Conservation (phyloP, 2,113 vertebrate species). For the Spilogale gracilis region DNA sequence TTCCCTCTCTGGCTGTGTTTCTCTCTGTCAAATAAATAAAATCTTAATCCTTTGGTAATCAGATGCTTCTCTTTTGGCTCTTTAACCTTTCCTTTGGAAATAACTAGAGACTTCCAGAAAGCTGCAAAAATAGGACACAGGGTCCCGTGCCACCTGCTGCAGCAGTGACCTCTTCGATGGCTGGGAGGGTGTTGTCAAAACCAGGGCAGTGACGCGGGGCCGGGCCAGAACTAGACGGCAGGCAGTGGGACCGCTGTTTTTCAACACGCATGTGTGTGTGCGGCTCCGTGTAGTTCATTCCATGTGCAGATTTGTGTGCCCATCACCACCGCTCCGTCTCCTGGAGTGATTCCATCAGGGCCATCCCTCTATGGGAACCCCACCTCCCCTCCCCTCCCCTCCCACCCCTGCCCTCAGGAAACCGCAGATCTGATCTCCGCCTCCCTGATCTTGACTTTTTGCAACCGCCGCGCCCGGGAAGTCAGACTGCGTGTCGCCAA, state of each 20-base stretch:
- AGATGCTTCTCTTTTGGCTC: not conserved
- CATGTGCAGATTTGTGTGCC: not conserved
- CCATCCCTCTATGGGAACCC: fast-evolving
- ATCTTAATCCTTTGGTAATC: not conserved
- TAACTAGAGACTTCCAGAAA: not conserved
- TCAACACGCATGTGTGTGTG: fast-evolving
- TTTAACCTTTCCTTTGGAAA: not conserved
- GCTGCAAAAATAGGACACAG: not conserved
- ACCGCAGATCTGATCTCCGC: fast-evolving
- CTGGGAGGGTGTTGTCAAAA: fast-evolving
- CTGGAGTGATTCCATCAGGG: fast-evolving
- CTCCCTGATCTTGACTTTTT: not conserved
- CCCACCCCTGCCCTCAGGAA: not conserved
- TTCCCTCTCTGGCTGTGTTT: no score
- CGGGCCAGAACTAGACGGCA: fast-evolving
- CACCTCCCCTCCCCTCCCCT: fast-evolving
- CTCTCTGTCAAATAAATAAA: no score
- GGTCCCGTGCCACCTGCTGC: fast-evolving
- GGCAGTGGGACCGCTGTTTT: not conserved
- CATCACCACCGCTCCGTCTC: fast-evolving
- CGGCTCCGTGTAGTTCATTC: not conserved
- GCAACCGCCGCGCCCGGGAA: fast-evolving
- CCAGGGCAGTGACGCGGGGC: fast-evolving
- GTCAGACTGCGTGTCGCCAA: fast-evolving
- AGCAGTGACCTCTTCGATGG: fast-evolving